These are phyloP conservation scores for Eurystomus glaucurus DNA, from an alignment of 2,797 vertebrate species.

Conservation along the genomic window DNA sequence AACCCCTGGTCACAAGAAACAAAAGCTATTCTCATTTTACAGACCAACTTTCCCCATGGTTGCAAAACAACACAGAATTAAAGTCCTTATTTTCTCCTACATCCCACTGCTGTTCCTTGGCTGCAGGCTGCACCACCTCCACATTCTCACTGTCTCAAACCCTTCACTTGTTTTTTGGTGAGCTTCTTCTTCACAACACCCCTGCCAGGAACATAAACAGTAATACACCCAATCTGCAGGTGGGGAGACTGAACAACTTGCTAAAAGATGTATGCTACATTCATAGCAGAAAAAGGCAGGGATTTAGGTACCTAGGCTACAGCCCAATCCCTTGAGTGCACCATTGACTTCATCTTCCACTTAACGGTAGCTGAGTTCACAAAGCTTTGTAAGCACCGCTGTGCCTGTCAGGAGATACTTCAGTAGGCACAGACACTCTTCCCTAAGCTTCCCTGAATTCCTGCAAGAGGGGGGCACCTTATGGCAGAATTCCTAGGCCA, in stretches of 20 bases:
- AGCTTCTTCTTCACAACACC: neutral
- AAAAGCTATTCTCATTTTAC: neutral
- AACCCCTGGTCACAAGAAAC: neutral
- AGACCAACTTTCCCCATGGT: neutral
- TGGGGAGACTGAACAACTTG: neutral
- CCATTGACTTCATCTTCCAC: neutral
- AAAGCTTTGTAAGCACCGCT: neutral
- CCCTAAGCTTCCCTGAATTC: accelerated
- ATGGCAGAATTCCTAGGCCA: neutral
- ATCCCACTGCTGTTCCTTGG: neutral
- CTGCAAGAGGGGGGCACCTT: accelerated
- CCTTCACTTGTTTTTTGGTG: accelerated
- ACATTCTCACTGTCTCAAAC: neutral
- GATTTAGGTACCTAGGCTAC: neutral
- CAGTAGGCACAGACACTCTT: neutral
- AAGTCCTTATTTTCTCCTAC: neutral
- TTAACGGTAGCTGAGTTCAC: neutral
- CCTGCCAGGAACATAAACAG: neutral
- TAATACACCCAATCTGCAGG: neutral
- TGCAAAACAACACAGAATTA: neutral
- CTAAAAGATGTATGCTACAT: neutral
- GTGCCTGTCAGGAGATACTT: neutral
- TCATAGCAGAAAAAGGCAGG: neutral
- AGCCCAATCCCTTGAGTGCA: neutral
- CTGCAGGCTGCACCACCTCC: neutral